A percentile compares a stretch with the other conserved stretches of the same genome.
Evolutionary conservation across 2,797 vertebrate species (phyloP).

Genomic region (Gymnodraco acuticeps): DNA sequence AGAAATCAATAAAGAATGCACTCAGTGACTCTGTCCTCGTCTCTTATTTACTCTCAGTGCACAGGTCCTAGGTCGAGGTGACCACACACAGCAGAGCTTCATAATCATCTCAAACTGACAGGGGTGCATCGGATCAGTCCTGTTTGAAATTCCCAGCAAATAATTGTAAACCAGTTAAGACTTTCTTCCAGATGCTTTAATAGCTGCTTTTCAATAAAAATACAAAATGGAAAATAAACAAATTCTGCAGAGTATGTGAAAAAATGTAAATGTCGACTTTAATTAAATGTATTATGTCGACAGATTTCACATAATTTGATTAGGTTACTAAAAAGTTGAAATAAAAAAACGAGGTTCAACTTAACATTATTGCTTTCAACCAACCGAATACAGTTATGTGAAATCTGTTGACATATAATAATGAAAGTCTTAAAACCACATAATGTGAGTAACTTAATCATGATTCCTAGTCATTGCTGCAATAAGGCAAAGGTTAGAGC

Average conservation of each 20-base stretch:
- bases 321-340: too few relatives aligned
- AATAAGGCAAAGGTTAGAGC: constrained; percentile 21
- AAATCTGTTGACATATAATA: too few relatives aligned
- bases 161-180: neutral
- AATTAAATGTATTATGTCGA: too few relatives aligned
- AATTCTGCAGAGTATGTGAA: neutral
- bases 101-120: constrained; percentile 36
- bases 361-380: too few relatives aligned
- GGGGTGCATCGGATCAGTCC: constrained; percentile 21
- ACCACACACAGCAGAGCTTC: constrained; percentile 48
- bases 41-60: constrained; percentile 72
- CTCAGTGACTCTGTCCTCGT: constrained; percentile 52
- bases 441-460: constrained; percentile 9
- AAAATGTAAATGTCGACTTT: too few relatives aligned
- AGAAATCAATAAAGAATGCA: constrained; percentile 76
- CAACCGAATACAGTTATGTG: too few relatives aligned
- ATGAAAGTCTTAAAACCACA: neutral
- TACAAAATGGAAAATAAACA: neutral
- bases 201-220: neutral
- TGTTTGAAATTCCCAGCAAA: constrained; percentile 6
- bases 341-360: too few relatives aligned
- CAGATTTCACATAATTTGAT: too few relatives aligned
- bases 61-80: constrained; percentile 60
- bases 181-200: neutral
- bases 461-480: neutral